A percentile compares a stretch with the other conserved stretches of the same genome.
phyloP scores from a whole-genome alignment of 2,113 vertebrate species.

The Odontophorus gujanensis region DNA sequence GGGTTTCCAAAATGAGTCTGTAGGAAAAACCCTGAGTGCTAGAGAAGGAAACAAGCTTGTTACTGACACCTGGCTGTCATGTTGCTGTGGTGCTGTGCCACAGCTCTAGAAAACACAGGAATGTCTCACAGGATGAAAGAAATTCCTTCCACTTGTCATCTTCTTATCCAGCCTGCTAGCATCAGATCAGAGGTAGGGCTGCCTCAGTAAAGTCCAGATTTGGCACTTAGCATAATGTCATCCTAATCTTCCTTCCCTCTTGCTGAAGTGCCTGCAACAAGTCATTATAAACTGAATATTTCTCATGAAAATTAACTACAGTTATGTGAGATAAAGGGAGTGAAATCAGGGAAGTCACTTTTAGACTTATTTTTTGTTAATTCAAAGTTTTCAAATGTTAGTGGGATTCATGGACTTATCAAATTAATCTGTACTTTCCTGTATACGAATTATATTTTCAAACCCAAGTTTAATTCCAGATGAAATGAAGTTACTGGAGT shows the following conservation, averaged over 20 bases:
- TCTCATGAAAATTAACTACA: neutral
- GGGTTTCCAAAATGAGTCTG: neutral
- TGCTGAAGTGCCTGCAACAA: neutral
- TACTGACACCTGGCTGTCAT: fast-evolving
- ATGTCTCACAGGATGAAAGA: neutral
- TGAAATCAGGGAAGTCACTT: neutral
- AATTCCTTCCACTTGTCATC: neutral
- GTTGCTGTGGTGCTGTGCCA: neutral
- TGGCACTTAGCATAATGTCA: neutral
- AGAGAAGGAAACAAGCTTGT: no score
- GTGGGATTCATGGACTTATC: neutral
- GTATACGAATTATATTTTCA: neutral
- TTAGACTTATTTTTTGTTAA: neutral
- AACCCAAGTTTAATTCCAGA: neutral
- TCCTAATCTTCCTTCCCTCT: neutral
- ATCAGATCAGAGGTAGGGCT: neutral
- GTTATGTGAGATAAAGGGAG: fast-evolving
- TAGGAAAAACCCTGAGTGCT: neutral
- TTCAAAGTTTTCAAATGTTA: neutral
- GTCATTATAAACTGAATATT: neutral
- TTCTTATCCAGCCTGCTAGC: neutral
- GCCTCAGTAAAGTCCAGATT: neutral
- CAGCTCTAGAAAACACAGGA: no score
- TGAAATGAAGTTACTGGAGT: neutral
- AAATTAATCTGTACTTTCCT: neutral